Evolutionary conservation across 2,113 vertebrate genomes (phyloP).

Genomic region (Tautogolabrus adspersus): DNA sequence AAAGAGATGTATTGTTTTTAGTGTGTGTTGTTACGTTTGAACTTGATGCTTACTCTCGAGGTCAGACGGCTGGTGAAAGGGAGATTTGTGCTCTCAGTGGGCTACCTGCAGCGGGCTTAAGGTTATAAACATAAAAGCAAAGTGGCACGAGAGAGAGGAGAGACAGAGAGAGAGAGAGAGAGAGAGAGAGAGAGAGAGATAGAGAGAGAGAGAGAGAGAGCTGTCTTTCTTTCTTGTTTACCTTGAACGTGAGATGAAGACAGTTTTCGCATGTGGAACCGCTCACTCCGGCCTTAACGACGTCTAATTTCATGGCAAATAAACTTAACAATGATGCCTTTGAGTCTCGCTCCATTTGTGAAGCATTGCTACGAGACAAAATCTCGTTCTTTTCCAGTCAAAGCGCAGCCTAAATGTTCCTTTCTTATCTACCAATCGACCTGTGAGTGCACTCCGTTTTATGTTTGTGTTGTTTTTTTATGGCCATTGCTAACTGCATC

Average conservation of each 20-base stretch:
- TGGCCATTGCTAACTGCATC: too few relatives aligned
- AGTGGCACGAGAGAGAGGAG: background rate
- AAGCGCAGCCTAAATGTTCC: constrained; percentile 56
- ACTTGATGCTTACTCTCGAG: constrained; percentile 46
- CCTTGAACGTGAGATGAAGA: constrained; percentile 51
- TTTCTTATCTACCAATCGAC: constrained; percentile 57
- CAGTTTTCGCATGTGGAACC: constrained; percentile 64
- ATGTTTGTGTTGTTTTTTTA: background rate
- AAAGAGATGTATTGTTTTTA: constrained; percentile 29
- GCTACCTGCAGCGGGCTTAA: constrained; percentile 26
- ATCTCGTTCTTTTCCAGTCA: constrained; percentile 60
- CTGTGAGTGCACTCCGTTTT: constrained; percentile 37
- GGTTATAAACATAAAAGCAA: constrained; percentile 35
- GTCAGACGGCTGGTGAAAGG: constrained; percentile 34
- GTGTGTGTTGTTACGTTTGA: constrained; percentile 43
- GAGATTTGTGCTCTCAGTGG: constrained; percentile 32
- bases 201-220: background rate
- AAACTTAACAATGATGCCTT: constrained; percentile 65
- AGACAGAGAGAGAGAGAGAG: background rate
- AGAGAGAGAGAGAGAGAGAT: background rate
- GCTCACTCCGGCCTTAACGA: constrained; percentile 59
- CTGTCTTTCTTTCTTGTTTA: constrained; percentile 44
- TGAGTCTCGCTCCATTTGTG: constrained; percentile 58
- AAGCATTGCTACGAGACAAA: constrained; percentile 34
- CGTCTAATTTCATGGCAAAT: constrained; percentile 75